phyloP scores from a whole-genome alignment of 2,113 vertebrate species.

The Cairina moschata region DNA sequence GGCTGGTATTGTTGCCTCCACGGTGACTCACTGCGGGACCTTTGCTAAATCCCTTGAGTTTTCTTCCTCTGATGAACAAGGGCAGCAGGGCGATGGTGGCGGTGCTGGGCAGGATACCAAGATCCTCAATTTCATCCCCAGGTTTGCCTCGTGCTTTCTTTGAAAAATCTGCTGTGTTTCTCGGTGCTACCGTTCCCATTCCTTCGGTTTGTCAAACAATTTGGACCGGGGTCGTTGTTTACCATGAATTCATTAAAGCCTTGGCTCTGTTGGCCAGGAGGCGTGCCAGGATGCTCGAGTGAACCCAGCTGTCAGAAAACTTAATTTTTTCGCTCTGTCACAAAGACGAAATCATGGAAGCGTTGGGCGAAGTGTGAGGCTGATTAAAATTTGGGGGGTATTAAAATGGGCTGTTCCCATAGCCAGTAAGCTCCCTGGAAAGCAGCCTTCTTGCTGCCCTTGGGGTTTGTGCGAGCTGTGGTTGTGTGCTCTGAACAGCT shows the following conservation, averaged over 20 bases:
- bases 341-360: background rate
- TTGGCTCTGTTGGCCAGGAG: background rate
- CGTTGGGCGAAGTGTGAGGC: background rate
- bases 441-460: background rate
- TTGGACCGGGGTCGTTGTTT: background rate
- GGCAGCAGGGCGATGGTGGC: background rate
- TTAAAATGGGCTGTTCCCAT: background rate
- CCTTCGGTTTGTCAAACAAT: background rate
- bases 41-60: background rate
- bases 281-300: background rate
- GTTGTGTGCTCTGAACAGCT: background rate
- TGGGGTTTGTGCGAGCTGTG: background rate
- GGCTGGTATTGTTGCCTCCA: background rate
- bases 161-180: background rate
- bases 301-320: constrained; percentile 16
- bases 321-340: background rate
- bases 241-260: background rate
- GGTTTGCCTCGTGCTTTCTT: background rate
- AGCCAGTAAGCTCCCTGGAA: background rate
- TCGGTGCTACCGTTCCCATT: fast-evolving
- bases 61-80: background rate
- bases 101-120: background rate
- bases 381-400: background rate
- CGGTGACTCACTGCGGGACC: background rate
- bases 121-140: fast-evolving